Base-by-base conservation (phyloP, 2,888 invertebrate species). In the Branchellion lobata region DNA sequence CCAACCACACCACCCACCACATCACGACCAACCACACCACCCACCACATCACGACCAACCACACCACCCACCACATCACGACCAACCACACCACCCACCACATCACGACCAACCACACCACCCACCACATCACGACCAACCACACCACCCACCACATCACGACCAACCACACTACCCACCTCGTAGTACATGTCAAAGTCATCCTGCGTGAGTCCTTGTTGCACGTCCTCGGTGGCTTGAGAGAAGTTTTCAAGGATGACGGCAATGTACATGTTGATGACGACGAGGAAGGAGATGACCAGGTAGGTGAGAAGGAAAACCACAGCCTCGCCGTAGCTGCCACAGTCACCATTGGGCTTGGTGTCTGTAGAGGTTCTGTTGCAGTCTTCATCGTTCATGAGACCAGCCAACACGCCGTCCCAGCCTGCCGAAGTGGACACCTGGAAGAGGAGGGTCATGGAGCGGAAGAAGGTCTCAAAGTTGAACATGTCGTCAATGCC, bases 161-260 rank as follows among this genome's bases (percentile, higher is more conserved):
- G n/a, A n/a, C n/a, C n/a, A n/a, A n/a, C n/a, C n/a, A n/a, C 5
- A 8, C 47, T 73, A 36, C 73, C 2, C n/a, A 77, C 77, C 90
- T 97, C 97, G 89, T 98, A 98, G 90, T 96, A 98, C 96, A 97
- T 96, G 82, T 98, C 97, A 90, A 97, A 97, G 89, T 98, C 98
- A 89, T 98, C 97, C 88, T 96, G 96, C 80, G 97, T 97, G 83
- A 97, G 91, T 1, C 88, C 89, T 83, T 89, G 88, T 84, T 89
- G 89, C 83, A 98, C 97, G 89, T 98, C 97, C 89, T 98, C 97
- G 82, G 96, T 97, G 83, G 97, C 98, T 85, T 95, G 95, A 84
- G 95, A 96, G 90, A 97, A 98, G 89, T 98, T 98, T 90, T 97
- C 97, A 90, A 98, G 92, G 89, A 98, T 98, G 89, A 98, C 97